Conservation (phyloP, 2,797 vertebrate genomes). For the Trachops cirrhosus region DNA sequence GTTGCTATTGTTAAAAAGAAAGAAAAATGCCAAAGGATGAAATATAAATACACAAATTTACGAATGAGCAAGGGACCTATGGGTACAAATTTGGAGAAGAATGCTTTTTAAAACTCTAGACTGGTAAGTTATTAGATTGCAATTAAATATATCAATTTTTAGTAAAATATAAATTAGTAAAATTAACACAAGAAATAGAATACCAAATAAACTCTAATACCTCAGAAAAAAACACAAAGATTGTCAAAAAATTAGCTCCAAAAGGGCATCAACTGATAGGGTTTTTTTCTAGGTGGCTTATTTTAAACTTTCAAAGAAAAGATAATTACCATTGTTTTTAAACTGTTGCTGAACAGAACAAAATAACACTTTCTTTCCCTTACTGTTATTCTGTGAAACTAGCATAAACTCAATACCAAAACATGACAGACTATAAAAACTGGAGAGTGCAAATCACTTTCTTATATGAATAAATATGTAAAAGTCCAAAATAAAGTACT, state of each 20-base stretch:
- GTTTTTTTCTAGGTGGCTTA: background rate
- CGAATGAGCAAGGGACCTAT: background rate
- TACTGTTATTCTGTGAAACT: background rate
- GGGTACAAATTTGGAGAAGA: background rate
- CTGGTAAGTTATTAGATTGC: background rate
- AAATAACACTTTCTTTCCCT: background rate
- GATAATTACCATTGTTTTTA: background rate
- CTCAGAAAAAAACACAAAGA: background rate
- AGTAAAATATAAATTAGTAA: slow-evolving; percentile 16
- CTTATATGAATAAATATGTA: background rate
- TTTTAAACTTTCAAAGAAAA: slow-evolving; percentile 34
- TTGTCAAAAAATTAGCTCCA: background rate
- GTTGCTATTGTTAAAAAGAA: background rate
- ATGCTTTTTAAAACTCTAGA: slow-evolving; percentile 7
- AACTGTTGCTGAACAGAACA: background rate
- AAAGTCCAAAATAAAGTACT: background rate
- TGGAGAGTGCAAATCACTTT: background rate
- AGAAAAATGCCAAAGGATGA: background rate
- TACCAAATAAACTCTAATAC: background rate
- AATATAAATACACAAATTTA: background rate
- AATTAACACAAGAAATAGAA: slow-evolving; percentile 4
- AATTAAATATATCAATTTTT: background rate
- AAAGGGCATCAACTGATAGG: background rate
- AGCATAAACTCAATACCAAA: background rate
- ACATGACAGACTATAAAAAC: background rate